These are phyloP conservation scores for Panagrolaimus sp. DNA, from an alignment of 1,140 invertebrate genomes.

Conservation along the genomic window DNA sequence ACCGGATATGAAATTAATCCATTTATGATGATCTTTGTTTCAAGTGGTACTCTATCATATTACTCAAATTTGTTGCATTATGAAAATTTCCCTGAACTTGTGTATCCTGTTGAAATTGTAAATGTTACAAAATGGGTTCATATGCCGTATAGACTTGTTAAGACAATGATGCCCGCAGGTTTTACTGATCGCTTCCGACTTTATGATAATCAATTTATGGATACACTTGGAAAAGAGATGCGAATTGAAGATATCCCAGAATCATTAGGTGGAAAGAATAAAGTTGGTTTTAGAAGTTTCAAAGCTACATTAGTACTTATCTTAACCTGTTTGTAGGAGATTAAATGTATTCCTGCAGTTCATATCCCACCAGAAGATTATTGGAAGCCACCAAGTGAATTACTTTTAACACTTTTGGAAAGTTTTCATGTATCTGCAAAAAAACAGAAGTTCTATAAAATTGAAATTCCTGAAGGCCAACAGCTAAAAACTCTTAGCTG, in stretches of 20 bases:
- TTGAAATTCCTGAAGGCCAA: constrained; percentile 35
- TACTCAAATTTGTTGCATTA: constrained; percentile 57
- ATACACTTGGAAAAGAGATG: constrained; percentile 45
- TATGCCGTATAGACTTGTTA: constrained; percentile 44
- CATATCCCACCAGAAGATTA: constrained; percentile 31
- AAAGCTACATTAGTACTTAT: no score
- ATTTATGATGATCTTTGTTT: constrained; percentile 58
- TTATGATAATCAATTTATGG: constrained; percentile 51
- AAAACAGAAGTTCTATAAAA: constrained; percentile 37
- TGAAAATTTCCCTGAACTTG: constrained; percentile 57
- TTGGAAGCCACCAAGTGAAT: constrained; percentile 40
- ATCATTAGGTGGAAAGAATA: constrained; percentile 48
- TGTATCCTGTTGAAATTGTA: constrained; percentile 55
- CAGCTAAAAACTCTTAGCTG: constrained; percentile 38
- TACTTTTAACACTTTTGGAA: constrained; percentile 40
- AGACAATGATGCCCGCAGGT: constrained; percentile 56
- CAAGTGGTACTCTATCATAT: constrained; percentile 53
- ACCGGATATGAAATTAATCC: constrained; percentile 58
- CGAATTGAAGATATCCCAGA: constrained; percentile 47
- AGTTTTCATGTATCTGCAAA: constrained; percentile 41
- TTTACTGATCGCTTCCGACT: constrained; percentile 55
- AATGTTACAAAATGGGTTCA: constrained; percentile 58
- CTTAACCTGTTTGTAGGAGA: constrained; percentile 49
- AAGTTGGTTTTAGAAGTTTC: constrained; percentile 21
- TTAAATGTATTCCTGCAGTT: constrained; percentile 47